Evolutionary conservation across 1,140 invertebrate species (phyloP).

Genomic region (Archivesica marissinica): DNA sequence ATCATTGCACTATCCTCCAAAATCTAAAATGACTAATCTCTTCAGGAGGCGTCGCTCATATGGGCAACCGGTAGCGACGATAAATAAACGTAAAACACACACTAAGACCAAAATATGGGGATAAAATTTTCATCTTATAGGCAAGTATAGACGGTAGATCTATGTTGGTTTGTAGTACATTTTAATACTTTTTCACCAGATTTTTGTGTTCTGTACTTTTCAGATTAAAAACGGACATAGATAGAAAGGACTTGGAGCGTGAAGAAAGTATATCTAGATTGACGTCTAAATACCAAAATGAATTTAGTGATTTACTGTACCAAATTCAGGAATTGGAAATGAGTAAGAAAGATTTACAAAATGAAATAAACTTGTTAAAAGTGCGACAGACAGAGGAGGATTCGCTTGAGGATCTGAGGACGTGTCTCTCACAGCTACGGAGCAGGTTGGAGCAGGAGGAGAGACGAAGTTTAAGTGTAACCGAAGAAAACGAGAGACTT

Average conservation of each 20-base stretch:
- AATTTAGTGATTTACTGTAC: conserved; percentile 91
- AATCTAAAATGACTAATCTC: no score
- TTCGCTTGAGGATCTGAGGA: conserved; percentile 69
- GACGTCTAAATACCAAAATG: conserved; percentile 91
- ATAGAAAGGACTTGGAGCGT: conserved; percentile 93
- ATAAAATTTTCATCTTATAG: no score
- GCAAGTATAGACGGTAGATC: no score
- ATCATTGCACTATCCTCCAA: no score
- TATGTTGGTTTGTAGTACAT: no score
- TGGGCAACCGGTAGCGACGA: no score
- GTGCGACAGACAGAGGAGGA: conserved; percentile 87
- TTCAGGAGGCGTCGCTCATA: no score
- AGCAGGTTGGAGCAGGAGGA: conserved; percentile 87
- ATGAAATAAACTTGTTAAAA: conserved; percentile 89
- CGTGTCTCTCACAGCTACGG: conserved; percentile 84
- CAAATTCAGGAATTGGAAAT: conserved; percentile 93
- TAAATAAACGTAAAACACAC: no score
- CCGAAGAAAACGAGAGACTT: conserved; percentile 93
- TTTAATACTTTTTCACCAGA: no score
- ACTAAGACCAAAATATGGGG: no score
- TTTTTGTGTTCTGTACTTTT: no score
- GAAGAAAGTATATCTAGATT: conserved; percentile 93
- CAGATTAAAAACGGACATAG: conserved; percentile 93
- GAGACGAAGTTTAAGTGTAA: conserved; percentile 90
- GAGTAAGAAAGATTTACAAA: conserved; percentile 69